phyloP scores from a whole-genome alignment of 2,797 vertebrate genomes.

The Helostoma temminkii region DNA sequence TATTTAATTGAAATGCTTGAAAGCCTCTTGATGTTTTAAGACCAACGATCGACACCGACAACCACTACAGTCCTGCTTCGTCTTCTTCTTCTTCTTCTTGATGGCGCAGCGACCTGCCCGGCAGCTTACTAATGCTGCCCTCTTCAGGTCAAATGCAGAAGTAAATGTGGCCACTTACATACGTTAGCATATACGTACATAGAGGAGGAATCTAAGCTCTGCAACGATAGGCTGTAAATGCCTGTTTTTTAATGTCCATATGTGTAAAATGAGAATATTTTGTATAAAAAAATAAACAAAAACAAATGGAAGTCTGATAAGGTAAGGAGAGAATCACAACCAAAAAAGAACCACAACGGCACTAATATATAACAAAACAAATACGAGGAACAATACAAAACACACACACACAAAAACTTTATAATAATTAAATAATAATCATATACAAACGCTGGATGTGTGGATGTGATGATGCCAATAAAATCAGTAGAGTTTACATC shows the following conservation, averaged over 20 bases:
- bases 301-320: too few species aligned
- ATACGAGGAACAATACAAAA: too few species aligned
- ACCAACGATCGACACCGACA: background rate
- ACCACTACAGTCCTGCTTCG: background rate
- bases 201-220: background rate
- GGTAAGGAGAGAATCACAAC: too few species aligned
- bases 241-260: background rate
- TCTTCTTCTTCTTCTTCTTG: slow-evolving; percentile 9
- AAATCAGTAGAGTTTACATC: too few species aligned
- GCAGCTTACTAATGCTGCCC: background rate
- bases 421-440: too few species aligned
- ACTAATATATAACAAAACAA: too few species aligned
- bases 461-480: too few species aligned
- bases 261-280: background rate
- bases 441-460: too few species aligned
- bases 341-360: too few species aligned
- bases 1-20: slow-evolving; percentile 21
- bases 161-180: background rate
- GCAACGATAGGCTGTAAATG: background rate
- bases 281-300: too few species aligned
- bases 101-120: background rate
- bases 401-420: too few species aligned
- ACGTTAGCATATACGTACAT: too few species aligned
- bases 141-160: background rate
- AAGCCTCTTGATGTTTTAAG: slow-evolving; percentile 13